A percentile compares a stretch with the other conserved stretches of the same genome.
phyloP scores from a whole-genome alignment of 2,888 invertebrate genomes.

The Drosophila sordidapex region DNA sequence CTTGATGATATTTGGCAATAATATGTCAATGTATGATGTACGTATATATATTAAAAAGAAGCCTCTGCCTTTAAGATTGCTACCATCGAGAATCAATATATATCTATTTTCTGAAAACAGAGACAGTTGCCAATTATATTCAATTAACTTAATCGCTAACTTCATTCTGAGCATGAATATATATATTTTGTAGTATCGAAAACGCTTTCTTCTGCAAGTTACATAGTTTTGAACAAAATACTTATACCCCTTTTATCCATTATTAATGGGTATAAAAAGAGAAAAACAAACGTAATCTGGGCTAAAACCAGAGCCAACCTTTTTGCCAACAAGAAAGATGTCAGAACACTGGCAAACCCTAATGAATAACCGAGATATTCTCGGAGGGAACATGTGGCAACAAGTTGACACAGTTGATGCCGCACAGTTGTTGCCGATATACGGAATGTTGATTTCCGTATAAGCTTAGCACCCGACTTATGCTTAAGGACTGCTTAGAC shows the following conservation, averaged over 20 bases:
- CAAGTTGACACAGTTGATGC: conserved; percentile 7
- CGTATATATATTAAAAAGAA: not conserved
- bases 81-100: not conserved
- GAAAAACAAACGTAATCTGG: conserved; percentile 28
- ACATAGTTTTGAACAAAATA: not conserved
- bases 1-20: not conserved
- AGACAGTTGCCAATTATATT: not conserved
- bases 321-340: conserved; percentile 46
- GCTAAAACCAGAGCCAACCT: conserved; percentile 16
- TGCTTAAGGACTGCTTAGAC: not conserved
- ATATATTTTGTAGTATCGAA: not conserved
- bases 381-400: conserved; percentile 25
- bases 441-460: conserved; percentile 51
- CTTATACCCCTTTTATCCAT: not conserved
- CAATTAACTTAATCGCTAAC: not conserved
- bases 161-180: no score
- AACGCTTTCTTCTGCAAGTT: not conserved
- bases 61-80: not conserved
- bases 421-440: conserved; percentile 10
- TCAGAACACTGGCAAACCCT: conserved; percentile 40
- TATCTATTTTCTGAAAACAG: not conserved
- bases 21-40: no score
- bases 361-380: conserved; percentile 52
- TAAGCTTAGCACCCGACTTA: conserved; percentile 44
- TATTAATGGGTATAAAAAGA: not conserved